Base-by-base conservation (phyloP, 2,888 invertebrate species). In the Clusia tigrina region DNA sequence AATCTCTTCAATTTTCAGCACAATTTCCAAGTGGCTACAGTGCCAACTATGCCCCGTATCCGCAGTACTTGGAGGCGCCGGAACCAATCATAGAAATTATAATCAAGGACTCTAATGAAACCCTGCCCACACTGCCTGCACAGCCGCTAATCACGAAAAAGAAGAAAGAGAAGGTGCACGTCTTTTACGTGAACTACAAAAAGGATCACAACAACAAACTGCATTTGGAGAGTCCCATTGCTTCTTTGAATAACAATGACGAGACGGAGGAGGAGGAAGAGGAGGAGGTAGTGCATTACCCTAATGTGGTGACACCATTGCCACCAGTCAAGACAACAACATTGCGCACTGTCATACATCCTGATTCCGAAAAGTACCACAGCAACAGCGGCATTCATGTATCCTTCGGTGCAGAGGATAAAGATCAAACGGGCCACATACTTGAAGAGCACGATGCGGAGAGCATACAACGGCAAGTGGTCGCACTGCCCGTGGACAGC, bases 31-130 rank as follows among this genome's bases (percentile, higher is more conserved):
- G 63, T 42, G 69, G 67, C 54, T 79, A 62, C 65, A 65, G 67
- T 17, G 57, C 68, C 71, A 66, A 83, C 46, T 85, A 85, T 64
- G 59, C 67, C 1, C 82, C 73, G 0, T 84, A 69, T 74, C 87
- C 83, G 1, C 87, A 88, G 56, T 89, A 89, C 73, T 86, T 90
- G 68, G 90, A 91, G 78, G 91, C 92, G 58, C 94, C 94, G 0
- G 94, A 94, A 78, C 94, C 94, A 3, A 95, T 95, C 20, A 95
- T 95, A 72, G 95, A 95, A 84, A 95, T 95, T 69, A 95, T 95
- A 66, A 94, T 95, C 58, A 94, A 93, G 77, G 94, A 95, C 81
- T 93, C 94, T 0, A 95, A 95, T 78, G 92, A 93, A 74, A 88
- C 91, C 0, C 79, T 93, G 1, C 90, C 93, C 1, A 87, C 91